Base-by-base conservation (phyloP, 2,888 invertebrate species). In the Phasia obesa region DNA sequence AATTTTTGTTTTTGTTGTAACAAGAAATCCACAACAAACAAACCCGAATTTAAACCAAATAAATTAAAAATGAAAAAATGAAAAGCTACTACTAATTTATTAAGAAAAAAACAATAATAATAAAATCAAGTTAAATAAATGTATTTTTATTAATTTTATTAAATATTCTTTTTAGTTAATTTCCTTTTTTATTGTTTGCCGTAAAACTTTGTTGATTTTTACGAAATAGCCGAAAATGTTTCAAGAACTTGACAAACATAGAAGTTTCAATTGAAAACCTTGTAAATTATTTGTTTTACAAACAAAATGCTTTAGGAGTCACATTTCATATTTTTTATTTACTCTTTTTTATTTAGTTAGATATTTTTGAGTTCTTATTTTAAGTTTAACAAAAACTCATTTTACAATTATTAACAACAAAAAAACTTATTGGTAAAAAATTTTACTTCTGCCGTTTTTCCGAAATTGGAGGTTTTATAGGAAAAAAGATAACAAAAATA, bases 141-240 rank as follows among this genome's bases (percentile, higher is more conserved):
- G 5, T 35, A 35, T 62, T 57, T n/a, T 17, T 62, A 49, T 44
- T 55, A 17, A 19, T 44, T 38, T 70, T 35, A 15, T n/a, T 59
- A 2, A 25, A 44, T 47, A 53, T 53, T 42, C 25, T 11, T 7
- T 55, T 35, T 42, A 27, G 0, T 35, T 65, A 19, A 21, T 35
- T 73, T 38, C 42, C 21, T 9, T 60, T 71, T 47, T 55, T 23
- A 60, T 60, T 77, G 31, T 57, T 75, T 71, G 38, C 51, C 27
- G 9, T 21, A 35, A 57, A 76, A 57, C 21, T 75, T 60, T 76
- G 5, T 53, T 38, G 25, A 25, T 73, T 55, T 51, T 64, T 49
- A 53, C 53, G 27, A 80, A 60, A 60, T 47, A 71, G 55, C 59
- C 62, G 71, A 73, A 84, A 75, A 77, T 77, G 62, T 70, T 70